These are phyloP conservation scores for Rhinichthys klamathensis DNA, from an alignment of 2,113 vertebrate species.

Conservation along the genomic window DNA sequence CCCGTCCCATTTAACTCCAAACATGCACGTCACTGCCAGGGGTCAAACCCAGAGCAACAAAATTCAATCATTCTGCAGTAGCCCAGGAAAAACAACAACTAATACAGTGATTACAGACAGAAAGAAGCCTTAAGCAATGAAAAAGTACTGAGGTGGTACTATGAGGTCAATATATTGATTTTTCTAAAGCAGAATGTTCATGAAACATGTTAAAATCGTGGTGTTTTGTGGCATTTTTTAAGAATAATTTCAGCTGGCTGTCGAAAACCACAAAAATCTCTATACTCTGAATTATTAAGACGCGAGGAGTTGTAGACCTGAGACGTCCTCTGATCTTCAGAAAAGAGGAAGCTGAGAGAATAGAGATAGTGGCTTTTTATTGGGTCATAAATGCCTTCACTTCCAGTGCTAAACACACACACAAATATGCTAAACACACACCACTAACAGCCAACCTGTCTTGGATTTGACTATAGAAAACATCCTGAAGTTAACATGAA, in stretches of 20 bases:
- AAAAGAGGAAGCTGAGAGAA: not conserved
- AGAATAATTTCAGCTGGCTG: not conserved
- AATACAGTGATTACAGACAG: not conserved
- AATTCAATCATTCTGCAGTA: not conserved
- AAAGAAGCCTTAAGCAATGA: not conserved
- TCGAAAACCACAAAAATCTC: not conserved
- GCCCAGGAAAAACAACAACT: not conserved
- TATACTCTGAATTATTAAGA: not conserved
- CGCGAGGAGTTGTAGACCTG: too few relatives aligned
- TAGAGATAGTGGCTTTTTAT: not conserved
- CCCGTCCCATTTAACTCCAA: not conserved
- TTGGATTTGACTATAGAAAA: not conserved
- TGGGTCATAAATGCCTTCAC: conserved; percentile 39
- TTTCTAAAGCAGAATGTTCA: not conserved
- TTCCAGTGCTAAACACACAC: conserved; percentile 9
- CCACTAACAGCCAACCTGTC: not conserved
- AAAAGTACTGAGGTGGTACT: not conserved
- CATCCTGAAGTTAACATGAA: not conserved
- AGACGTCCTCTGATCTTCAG: not conserved
- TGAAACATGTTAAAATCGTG: not conserved
- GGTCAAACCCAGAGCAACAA: conserved; percentile 3
- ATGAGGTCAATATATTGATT: not conserved
- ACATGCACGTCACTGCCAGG: not conserved
- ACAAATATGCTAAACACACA: not conserved
- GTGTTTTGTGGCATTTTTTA: not conserved